A percentile compares a stretch with the other conserved stretches of the same genome.
Evolutionary conservation across 2,888 invertebrate genomes (phyloP).

Genomic region (Magallana nippona): DNA sequence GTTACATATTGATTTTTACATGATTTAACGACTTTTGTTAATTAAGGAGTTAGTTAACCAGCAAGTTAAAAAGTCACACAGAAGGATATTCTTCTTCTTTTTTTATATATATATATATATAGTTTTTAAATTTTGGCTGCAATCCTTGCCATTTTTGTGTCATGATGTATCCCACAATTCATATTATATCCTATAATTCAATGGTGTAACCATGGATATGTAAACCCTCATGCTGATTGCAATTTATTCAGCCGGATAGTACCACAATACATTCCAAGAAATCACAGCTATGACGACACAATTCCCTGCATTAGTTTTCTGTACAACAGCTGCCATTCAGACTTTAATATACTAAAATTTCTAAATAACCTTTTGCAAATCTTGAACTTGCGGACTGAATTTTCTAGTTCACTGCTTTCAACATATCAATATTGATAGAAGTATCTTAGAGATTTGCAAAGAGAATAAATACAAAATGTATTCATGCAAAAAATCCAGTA

Average conservation of each 20-base stretch:
- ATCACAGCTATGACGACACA: background rate
- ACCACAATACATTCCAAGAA: slow-evolving; percentile 1
- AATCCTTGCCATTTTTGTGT: slow-evolving; percentile 18
- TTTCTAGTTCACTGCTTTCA: too few species aligned
- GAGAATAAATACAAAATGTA: too few species aligned
- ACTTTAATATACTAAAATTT: background rate
- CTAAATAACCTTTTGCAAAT: too few species aligned
- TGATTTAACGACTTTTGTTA: background rate
- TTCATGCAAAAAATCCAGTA: too few species aligned
- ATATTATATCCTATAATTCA: slow-evolving; percentile 4
- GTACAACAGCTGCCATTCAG: background rate
- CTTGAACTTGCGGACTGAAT: too few species aligned
- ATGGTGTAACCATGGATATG: background rate
- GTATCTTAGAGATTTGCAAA: too few species aligned
- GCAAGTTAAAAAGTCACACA: background rate
- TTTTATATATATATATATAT: background rate
- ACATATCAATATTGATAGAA: too few species aligned
- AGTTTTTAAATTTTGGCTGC: background rate
- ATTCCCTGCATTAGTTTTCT: background rate
- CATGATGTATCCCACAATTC: background rate
- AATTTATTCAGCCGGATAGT: background rate
- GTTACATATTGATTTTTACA: background rate
- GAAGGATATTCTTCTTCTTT: background rate
- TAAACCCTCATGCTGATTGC: background rate
- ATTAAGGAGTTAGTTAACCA: background rate